These are phyloP conservation scores for Zapornia atra DNA, from an alignment of 2,113 vertebrate genomes.

Conservation along the genomic window DNA sequence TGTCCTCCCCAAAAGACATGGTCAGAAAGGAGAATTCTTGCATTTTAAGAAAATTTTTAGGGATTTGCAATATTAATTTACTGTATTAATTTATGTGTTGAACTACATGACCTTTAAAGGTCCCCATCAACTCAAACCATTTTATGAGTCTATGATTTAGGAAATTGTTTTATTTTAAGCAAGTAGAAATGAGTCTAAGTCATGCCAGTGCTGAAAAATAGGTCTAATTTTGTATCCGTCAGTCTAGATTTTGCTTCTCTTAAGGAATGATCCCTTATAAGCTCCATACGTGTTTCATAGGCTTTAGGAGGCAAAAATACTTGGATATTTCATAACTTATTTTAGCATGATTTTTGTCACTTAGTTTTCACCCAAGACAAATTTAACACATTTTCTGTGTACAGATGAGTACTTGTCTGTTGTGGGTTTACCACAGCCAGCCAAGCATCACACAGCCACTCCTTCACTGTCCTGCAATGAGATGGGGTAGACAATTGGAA, in stretches of 20 bases:
- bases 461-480: too few relatives aligned
- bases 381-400: not conserved
- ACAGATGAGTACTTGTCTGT: not conserved
- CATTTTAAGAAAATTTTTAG: not conserved
- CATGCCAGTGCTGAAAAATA: not conserved
- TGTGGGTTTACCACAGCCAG: too few relatives aligned
- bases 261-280: not conserved
- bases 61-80: not conserved
- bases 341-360: not conserved
- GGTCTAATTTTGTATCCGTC: not conserved
- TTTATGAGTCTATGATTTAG: not conserved
- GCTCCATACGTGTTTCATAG: not conserved
- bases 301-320: not conserved
- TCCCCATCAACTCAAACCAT: not conserved
- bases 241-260: not conserved
- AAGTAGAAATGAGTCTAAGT: not conserved
- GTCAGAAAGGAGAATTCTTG: not conserved
- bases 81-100: not conserved
- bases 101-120: not conserved
- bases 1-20: not conserved
- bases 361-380: not conserved
- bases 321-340: not conserved
- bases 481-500: too few relatives aligned
- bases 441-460: too few relatives aligned
- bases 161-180: not conserved